Conservation (phyloP, 2,113 vertebrate genomes). For the Turdus rufiventris region DNA sequence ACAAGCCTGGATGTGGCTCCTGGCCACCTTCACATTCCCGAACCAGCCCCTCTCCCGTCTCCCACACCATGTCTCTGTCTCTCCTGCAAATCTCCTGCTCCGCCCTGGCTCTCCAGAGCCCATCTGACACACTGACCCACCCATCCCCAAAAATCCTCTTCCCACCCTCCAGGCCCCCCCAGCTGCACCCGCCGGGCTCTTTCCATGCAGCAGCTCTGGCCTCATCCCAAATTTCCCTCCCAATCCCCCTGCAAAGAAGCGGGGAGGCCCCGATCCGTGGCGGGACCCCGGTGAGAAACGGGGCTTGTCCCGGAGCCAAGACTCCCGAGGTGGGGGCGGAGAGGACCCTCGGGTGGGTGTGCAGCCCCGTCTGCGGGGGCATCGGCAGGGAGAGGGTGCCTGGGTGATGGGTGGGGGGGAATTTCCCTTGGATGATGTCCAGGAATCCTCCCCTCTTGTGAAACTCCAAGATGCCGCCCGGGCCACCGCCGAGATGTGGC, state of each 20-base stretch:
- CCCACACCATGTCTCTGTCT: background rate
- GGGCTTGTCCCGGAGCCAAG: background rate
- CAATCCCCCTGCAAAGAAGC: background rate
- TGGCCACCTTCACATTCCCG: background rate
- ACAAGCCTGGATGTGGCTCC: background rate
- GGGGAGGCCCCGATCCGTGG: background rate
- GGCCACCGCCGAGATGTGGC: slow-evolving; percentile 18
- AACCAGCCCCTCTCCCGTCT: background rate
- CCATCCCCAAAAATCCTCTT: slow-evolving; percentile 28
- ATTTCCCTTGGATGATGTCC: slow-evolving; percentile 32
- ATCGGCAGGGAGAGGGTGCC: background rate
- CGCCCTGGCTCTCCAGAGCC: background rate
- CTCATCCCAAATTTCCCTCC: slow-evolving; percentile 9
- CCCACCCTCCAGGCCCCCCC: background rate
- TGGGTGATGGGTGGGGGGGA: background rate
- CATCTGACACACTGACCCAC: background rate
- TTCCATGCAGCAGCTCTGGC: slow-evolving; percentile 9
- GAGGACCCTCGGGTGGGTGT: background rate
- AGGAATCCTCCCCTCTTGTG: slow-evolving; percentile 47
- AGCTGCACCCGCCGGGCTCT: slow-evolving; percentile 35
- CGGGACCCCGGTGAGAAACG: background rate
- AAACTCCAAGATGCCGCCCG: slow-evolving; percentile 30
- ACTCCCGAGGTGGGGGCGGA: background rate
- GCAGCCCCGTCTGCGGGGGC: background rate
- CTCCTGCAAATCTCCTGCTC: background rate